phyloP scores from a whole-genome alignment of 2,113 vertebrate species.

The Poeciliopsis prolifica region DNA sequence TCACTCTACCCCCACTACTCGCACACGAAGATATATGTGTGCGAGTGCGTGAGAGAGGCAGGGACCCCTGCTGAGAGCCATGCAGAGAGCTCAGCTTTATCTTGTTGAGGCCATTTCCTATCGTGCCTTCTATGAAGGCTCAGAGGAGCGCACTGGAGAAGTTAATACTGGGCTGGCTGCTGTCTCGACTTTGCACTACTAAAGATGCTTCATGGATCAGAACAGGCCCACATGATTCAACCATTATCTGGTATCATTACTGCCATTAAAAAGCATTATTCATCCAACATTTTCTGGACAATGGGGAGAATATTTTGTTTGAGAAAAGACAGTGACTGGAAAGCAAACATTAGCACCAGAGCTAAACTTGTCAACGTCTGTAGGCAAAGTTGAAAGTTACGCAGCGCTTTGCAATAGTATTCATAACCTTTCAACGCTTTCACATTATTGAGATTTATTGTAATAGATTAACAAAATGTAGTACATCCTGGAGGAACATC shows the following conservation, averaged over 20 bases:
- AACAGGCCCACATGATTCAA: conserved; percentile 8
- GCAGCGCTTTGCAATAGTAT: too few relatives aligned
- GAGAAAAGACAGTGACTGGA: too few relatives aligned
- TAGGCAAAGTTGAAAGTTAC: too few relatives aligned
- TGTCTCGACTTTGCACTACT: conserved; percentile 20
- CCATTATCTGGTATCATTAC: conserved; percentile 13
- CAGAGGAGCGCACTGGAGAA: conserved; percentile 54
- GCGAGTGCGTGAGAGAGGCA: conserved; percentile 29
- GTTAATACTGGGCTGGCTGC: conserved; percentile 53
- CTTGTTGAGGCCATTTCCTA: conserved; percentile 71
- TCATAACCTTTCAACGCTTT: too few relatives aligned
- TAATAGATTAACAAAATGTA: too few relatives aligned
- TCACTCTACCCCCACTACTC: conserved; percentile 62
- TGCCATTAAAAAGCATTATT: background rate
- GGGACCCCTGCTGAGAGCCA: conserved; percentile 67
- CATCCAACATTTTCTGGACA: background rate
- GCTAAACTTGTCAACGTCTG: too few relatives aligned
- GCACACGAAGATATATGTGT: conserved; percentile 15
- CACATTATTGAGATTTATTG: too few relatives aligned
- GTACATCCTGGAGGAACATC: background rate
- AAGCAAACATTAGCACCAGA: too few relatives aligned
- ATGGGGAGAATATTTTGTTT: background rate
- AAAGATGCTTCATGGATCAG: conserved; percentile 6
- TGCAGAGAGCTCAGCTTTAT: conserved; percentile 66
- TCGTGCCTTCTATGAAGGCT: conserved; percentile 52